These are phyloP conservation scores for Dyspetes luteomarginatus DNA, from an alignment of 2,888 invertebrate species.

Conservation along the genomic window DNA sequence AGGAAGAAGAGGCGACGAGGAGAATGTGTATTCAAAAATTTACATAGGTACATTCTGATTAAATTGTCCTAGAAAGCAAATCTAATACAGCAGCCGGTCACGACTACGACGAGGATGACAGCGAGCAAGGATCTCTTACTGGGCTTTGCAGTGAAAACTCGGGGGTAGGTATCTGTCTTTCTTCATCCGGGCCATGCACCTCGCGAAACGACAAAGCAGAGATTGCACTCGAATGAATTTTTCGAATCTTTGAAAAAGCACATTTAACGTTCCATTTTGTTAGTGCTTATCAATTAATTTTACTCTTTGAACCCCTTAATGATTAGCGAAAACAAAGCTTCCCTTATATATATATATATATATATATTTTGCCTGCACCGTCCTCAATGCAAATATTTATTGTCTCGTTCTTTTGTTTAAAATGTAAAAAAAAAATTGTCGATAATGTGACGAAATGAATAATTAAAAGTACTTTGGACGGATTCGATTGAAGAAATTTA, in stretches of 20 bases:
- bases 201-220: conserved; percentile 25
- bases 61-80: conserved; percentile 83
- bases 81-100: conserved; percentile 79
- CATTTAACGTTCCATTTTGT: no score
- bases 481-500: conserved; percentile 43
- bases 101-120: conserved; percentile 44
- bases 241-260: conserved; percentile 39
- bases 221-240: conserved; percentile 56
- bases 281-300: no score
- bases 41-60: conserved; percentile 84
- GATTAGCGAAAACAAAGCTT: no score
- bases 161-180: neutral
- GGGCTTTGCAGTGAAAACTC: conserved; percentile 9
- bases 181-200: conserved; percentile 18
- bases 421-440: conserved; percentile 13
- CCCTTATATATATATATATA: no score
- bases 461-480: conserved; percentile 47
- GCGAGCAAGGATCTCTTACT: neutral
- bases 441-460: conserved; percentile 26
- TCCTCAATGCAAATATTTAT: neutral
- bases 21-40: conserved; percentile 83
- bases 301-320: no score
- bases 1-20: conserved; percentile 52
- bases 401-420: neutral
- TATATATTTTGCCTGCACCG: no score